Evolutionary conservation across 2,113 vertebrate species (phyloP).

Genomic region (Hydrolagus affinis): DNA sequence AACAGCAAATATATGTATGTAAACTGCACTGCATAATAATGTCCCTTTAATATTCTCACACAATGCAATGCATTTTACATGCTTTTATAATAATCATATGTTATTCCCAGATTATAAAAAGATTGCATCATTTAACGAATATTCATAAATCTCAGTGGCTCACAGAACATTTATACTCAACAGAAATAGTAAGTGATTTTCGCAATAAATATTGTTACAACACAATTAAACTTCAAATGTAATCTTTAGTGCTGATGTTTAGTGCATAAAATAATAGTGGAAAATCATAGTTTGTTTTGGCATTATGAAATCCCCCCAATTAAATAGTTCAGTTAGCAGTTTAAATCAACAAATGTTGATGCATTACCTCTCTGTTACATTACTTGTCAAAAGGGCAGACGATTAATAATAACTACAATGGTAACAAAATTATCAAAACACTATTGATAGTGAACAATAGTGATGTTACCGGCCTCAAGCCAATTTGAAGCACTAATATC

Average conservation of each 20-base stretch:
- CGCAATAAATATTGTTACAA: neutral
- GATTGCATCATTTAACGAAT: neutral
- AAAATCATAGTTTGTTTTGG: neutral
- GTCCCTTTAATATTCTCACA: too few species aligned
- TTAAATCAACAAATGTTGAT: neutral
- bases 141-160: neutral
- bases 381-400: neutral
- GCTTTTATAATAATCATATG: neutral
- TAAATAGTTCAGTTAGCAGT: conserved; percentile 1
- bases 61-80: neutral
- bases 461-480: neutral
- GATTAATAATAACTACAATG: neutral
- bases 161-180: neutral
- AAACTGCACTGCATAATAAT: too few species aligned
- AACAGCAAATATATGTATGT: too few species aligned
- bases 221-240: conserved; percentile 5
- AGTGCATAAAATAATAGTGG: neutral
- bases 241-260: neutral
- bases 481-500: too few species aligned
- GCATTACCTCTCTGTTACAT: neutral
- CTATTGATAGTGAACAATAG: neutral
- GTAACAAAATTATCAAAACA: neutral
- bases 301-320: neutral
- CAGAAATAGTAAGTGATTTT: conserved; percentile 4
- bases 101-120: neutral